Conservation (phyloP, 2,888 invertebrate species). For the Eristalis intricaria region DNA sequence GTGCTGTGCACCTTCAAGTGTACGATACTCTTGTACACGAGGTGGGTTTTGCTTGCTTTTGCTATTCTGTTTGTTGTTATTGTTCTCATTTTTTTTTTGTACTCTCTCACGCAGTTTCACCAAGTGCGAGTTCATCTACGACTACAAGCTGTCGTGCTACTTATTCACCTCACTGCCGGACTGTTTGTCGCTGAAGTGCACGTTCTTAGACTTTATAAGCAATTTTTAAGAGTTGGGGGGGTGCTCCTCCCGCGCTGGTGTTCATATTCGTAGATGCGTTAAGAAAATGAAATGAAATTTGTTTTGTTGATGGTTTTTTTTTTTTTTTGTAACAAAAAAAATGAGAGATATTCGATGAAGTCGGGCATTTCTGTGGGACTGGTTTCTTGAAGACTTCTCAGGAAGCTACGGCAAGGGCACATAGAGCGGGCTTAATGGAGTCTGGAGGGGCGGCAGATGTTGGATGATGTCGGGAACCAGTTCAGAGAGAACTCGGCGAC, state of each 20-base stretch:
- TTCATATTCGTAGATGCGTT: not conserved
- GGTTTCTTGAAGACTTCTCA: too few species aligned
- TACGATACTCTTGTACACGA: constrained; percentile 79
- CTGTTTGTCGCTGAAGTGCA: constrained; percentile 79
- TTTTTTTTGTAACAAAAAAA: not conserved
- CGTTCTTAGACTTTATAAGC: constrained; percentile 78
- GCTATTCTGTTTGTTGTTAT: not conserved
- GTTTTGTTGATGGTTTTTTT: not conserved
- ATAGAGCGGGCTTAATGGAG: too few species aligned
- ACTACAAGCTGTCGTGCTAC: constrained; percentile 80
- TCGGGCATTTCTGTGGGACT: too few species aligned
- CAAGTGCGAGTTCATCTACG: constrained; percentile 80
- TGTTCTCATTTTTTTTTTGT: not conserved
- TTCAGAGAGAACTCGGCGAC: too few species aligned
- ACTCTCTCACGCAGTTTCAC: constrained; percentile 75
- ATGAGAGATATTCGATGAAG: not conserved
- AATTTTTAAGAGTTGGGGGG: constrained; percentile 31
- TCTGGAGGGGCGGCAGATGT: too few species aligned
- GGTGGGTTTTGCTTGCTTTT: constrained; percentile 73
- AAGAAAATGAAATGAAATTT: not conserved
- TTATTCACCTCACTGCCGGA: constrained; percentile 81
- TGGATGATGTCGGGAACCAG: too few species aligned
- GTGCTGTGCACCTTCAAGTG: constrained; percentile 80
- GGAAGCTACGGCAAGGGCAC: too few species aligned
- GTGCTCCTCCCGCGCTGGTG: not conserved